Evolutionary conservation across 1,140 invertebrate genomes (phyloP).

Genomic region (Catajapyx aquilonaris): DNA sequence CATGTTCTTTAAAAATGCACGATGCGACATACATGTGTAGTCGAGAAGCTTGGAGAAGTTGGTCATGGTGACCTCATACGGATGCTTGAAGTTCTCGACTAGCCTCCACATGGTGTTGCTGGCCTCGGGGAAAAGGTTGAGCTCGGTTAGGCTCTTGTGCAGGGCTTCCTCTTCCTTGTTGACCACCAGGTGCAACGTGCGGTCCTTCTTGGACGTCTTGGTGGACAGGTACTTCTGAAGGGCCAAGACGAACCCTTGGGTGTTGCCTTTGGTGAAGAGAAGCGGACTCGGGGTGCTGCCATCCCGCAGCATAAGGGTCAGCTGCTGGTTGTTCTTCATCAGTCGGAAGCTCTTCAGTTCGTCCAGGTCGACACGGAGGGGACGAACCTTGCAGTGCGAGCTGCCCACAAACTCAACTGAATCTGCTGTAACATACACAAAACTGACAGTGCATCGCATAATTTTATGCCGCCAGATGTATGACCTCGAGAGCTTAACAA

Average conservation of each 20-base stretch:
- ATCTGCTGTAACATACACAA: background rate
- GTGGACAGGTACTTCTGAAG: constrained; percentile 22
- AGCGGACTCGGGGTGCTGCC: constrained; percentile 51
- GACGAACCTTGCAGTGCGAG: constrained; percentile 21
- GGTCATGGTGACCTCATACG: too few relatives aligned
- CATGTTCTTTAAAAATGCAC: constrained; percentile 4
- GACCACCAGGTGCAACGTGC: constrained; percentile 41
- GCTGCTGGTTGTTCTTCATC: constrained; percentile 37
- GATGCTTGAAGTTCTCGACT: constrained; percentile 1
- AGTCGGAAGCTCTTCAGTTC: constrained; percentile 43
- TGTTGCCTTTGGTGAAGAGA: constrained; percentile 69
- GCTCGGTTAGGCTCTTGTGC: constrained; percentile 61
- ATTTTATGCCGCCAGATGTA: constrained; percentile 2
- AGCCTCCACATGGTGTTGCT: constrained; percentile 13
- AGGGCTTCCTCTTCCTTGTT: constrained; percentile 42
- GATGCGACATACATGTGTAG: constrained; percentile 1
- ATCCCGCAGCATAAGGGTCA: constrained; percentile 48
- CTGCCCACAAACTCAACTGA: constrained; percentile 12
- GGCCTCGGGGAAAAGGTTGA: constrained; percentile 47
- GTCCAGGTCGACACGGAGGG: constrained; percentile 28
- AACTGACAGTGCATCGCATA: constrained; percentile 1
- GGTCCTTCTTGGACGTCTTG: constrained; percentile 37
- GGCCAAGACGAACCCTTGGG: constrained; percentile 46
- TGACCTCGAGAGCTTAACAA: background rate
- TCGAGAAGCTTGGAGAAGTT: background rate